These are phyloP conservation scores for Hoplias malabaricus DNA, from an alignment of 2,113 vertebrate species.

Conservation along the genomic window DNA sequence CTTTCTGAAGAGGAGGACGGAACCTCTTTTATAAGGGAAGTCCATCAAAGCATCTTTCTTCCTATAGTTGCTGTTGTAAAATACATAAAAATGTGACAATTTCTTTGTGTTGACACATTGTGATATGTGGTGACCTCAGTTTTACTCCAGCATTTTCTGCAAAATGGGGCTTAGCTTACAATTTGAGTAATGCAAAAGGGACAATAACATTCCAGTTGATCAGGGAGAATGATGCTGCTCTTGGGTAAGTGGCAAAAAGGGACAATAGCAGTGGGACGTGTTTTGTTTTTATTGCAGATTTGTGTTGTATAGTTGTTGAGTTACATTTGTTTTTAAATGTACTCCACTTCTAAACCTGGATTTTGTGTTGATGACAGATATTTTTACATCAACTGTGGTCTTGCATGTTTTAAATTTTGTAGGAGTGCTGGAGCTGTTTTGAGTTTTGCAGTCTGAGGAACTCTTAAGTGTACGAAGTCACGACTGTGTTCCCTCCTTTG, in stretches of 20 bases:
- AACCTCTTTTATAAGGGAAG: background rate
- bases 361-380: background rate
- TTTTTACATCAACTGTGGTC: slow-evolving; percentile 24
- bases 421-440: background rate
- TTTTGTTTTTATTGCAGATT: background rate
- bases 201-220: background rate
- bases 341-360: background rate
- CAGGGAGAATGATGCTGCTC: background rate
- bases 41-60: background rate
- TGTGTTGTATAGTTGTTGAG: background rate
- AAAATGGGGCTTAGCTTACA: background rate
- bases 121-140: background rate
- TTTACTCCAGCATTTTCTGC: background rate
- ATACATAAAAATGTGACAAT: background rate
- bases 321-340: slow-evolving; percentile 17
- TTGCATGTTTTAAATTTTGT: slow-evolving; percentile 8
- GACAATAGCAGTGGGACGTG: background rate
- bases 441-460: background rate
- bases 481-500: background rate
- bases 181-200: background rate
- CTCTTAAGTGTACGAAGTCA: background rate
- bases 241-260: background rate
- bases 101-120: background rate
- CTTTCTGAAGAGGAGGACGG: background rate
- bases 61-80: background rate